phyloP scores from a whole-genome alignment of 37 sponge, comb jelly and placozoan genomes.

The Spongilla lacustris region DNA sequence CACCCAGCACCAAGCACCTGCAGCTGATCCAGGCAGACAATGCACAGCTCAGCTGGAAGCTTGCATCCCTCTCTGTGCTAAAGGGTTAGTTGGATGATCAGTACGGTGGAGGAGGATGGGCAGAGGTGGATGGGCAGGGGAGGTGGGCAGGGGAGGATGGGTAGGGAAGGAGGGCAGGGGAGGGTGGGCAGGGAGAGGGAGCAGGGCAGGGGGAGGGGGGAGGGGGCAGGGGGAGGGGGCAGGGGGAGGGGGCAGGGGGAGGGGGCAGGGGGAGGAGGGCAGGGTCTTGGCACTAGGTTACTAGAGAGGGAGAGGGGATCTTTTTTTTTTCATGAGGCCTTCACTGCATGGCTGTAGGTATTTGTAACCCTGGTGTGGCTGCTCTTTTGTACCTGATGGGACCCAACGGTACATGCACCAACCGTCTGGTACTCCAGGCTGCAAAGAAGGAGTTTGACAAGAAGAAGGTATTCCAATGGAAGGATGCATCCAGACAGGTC shows the following conservation, averaged over 20 bases:
- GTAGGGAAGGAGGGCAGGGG: too few species aligned
- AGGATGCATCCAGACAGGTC: not conserved
- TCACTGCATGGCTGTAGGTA: not conserved
- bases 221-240: too few species aligned
- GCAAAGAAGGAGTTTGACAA: not conserved
- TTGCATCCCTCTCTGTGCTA: slow-evolving; percentile 43
- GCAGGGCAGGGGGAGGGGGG: too few species aligned
- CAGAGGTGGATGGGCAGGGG: too few species aligned
- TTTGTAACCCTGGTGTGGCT: not conserved
- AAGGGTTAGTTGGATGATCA: slow-evolving; percentile 22
- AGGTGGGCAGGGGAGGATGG: too few species aligned
- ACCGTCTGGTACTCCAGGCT: not conserved
- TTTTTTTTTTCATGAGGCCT: not conserved
- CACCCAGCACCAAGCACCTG: slow-evolving; percentile 36
- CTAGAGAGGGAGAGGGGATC: too few species aligned
- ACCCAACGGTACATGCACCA: not conserved
- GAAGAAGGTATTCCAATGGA: not conserved
- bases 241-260: too few species aligned
- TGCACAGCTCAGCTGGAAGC: slow-evolving; percentile 43
- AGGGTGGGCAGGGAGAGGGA: too few species aligned
- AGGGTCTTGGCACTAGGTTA: too few species aligned
- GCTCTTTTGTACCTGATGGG: not conserved
- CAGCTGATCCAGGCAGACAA: slow-evolving; percentile 40
- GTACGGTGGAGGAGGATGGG: too few species aligned
- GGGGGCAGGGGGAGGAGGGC: too few species aligned